A percentile compares a stretch with the other conserved stretches of the same genome.
Evolutionary conservation across 2,113 vertebrate species (phyloP).

Genomic region (Trinectes maculatus): DNA sequence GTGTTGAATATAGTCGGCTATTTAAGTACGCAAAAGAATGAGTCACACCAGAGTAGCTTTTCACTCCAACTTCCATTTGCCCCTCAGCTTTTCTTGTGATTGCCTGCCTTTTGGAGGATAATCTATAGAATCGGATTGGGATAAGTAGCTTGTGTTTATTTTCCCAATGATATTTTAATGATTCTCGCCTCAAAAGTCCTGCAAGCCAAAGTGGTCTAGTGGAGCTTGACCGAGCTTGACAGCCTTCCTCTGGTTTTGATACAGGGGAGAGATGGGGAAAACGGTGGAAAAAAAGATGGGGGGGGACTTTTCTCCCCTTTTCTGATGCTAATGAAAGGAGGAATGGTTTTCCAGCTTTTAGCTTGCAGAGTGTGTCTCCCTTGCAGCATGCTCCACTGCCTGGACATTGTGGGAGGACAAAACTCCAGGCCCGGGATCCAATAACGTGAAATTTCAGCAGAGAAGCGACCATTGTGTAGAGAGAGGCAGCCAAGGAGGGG

Average conservation of each 20-base stretch:
- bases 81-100: conserved; percentile 42
- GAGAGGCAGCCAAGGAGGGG: conserved; percentile 75
- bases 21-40: conserved; percentile 29
- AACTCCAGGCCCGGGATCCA: conserved; percentile 84
- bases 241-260: conserved; percentile 75
- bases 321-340: conserved; percentile 86
- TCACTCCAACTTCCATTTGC: conserved; percentile 22
- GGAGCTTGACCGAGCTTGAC: conserved; percentile 76
- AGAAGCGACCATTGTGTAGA: conserved; percentile 84
- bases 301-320: conserved; percentile 77
- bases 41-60: conserved; percentile 50
- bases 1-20: conserved; percentile 17
- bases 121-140: conserved; percentile 77
- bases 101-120: conserved; percentile 69
- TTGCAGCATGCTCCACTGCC: conserved; percentile 85
- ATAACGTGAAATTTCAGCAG: conserved; percentile 87
- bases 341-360: conserved; percentile 84
- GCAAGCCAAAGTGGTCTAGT: conserved; percentile 68
- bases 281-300: conserved; percentile 39
- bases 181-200: conserved; percentile 42
- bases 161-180: conserved; percentile 74
- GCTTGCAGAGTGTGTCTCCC: conserved; percentile 86
- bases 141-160: conserved; percentile 81
- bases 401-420: conserved; percentile 86
- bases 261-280: conserved; percentile 65